phyloP scores from a whole-genome alignment of 2,888 invertebrate species.

The Netelia virgata region DNA sequence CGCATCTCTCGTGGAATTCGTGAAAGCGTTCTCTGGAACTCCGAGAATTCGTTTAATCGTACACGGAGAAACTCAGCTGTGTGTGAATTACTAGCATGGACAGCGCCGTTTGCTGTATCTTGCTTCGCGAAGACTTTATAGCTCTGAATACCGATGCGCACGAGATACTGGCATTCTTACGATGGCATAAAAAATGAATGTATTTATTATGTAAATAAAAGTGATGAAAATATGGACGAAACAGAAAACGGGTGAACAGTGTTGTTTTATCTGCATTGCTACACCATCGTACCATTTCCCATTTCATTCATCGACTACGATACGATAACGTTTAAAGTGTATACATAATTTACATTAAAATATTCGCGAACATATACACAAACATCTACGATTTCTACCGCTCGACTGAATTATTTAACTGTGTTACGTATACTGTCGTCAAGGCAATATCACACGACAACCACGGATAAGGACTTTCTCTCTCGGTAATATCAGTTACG shows the following conservation, averaged over 20 bases:
- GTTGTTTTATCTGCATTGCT: not conserved
- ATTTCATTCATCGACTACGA: too few relatives aligned
- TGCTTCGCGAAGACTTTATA: not conserved
- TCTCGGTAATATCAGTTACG: conserved; percentile 74
- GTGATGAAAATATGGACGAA: not conserved
- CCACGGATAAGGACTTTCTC: not conserved
- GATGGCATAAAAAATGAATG: not conserved
- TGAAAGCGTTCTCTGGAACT: conserved; percentile 19
- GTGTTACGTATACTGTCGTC: not conserved
- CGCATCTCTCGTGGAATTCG: conserved; percentile 32
- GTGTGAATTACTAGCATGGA: not conserved
- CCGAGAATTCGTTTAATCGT: conserved; percentile 3
- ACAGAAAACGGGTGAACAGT: not conserved
- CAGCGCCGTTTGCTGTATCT: not conserved
- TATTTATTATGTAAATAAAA: conserved; percentile 12
- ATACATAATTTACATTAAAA: not conserved
- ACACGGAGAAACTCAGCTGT: not conserved
- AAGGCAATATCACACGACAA: not conserved
- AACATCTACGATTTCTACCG: not conserved
- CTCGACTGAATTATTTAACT: not conserved
- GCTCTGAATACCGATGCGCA: not conserved
- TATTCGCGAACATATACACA: not conserved
- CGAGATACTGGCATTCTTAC: not conserved
- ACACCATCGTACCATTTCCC: too few relatives aligned
- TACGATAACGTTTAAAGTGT: too few relatives aligned